phyloP scores from a whole-genome alignment of 2,888 invertebrate genomes.

The Hemistola chrysoprasaria region DNA sequence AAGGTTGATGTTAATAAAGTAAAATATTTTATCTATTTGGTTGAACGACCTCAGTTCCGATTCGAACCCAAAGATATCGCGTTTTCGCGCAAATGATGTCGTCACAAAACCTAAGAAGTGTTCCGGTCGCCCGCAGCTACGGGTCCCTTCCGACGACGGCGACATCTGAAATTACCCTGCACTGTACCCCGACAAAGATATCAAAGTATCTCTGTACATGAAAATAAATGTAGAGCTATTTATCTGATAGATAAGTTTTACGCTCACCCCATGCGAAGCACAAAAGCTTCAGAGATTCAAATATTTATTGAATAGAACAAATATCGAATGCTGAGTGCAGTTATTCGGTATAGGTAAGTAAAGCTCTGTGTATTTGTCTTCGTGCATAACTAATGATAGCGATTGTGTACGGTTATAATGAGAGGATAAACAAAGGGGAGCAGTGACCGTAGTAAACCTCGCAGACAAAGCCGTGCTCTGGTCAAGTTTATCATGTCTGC shows the following conservation, averaged over 20 bases:
- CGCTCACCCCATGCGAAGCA: slow-evolving; percentile 25
- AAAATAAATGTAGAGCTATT: slow-evolving; percentile 27
- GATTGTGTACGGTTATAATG: slow-evolving; percentile 24
- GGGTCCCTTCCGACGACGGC: slow-evolving; percentile 45
- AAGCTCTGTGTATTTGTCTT: slow-evolving; percentile 22
- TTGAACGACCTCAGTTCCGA: slow-evolving; percentile 40
- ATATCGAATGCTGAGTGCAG: slow-evolving; percentile 24
- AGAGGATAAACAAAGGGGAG: slow-evolving; percentile 43
- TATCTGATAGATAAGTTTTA: slow-evolving; percentile 28
- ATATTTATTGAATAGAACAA: slow-evolving; percentile 27
- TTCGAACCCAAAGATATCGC: slow-evolving; percentile 36
- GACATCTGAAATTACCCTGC: slow-evolving; percentile 36
- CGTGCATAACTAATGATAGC: slow-evolving; percentile 20
- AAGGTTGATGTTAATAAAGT: slow-evolving; percentile 23
- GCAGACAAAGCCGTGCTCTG: slow-evolving; percentile 53
- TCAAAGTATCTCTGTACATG: slow-evolving; percentile 17
- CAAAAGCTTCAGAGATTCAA: slow-evolving; percentile 20
- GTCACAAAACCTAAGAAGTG: slow-evolving; percentile 38
- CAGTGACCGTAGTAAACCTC: slow-evolving; percentile 37
- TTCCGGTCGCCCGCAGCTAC: slow-evolving; percentile 49
- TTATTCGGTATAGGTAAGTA: slow-evolving; percentile 14
- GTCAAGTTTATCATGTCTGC: slow-evolving; percentile 70
- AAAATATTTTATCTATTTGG: slow-evolving; percentile 43
- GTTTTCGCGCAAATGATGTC: slow-evolving; percentile 43
- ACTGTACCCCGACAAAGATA: slow-evolving; percentile 16